Conservation (phyloP, 2,113 vertebrate species). For the Vulpes vulpes region DNA sequence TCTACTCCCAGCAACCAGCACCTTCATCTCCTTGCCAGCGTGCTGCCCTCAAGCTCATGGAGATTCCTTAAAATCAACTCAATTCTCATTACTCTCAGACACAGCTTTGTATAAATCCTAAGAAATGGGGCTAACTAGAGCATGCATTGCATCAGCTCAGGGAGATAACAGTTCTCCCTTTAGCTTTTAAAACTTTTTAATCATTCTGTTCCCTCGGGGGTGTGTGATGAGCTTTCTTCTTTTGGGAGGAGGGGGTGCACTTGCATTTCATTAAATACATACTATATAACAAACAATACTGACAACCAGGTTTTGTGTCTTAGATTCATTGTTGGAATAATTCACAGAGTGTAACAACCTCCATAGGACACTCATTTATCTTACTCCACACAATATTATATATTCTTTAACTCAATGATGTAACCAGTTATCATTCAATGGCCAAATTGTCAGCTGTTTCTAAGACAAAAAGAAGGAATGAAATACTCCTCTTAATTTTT, state of each 20-base stretch:
- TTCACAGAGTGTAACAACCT: not conserved
- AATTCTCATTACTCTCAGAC: not conserved
- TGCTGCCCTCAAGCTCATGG: not conserved
- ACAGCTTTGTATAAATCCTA: not conserved
- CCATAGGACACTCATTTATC: rapidly evolving
- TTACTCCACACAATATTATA: not conserved
- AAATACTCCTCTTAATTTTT: not conserved
- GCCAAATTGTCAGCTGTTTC: not conserved
- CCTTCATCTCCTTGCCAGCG: not conserved
- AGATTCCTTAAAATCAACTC: not conserved
- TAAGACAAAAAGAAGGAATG: not conserved
- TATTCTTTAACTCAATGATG: not conserved
- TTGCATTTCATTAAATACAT: not conserved
- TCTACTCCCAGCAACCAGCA: not conserved
- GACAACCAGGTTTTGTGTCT: not conserved
- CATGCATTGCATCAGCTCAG: not conserved
- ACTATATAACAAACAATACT: not conserved
- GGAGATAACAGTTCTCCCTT: not conserved
- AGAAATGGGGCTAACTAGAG: not conserved
- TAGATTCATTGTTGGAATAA: not conserved
- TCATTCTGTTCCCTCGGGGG: not conserved
- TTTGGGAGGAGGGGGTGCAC: not conserved
- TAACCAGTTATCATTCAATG: not conserved
- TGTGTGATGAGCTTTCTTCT: not conserved
- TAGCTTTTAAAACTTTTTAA: not conserved